Conservation (phyloP, 2,888 invertebrate species). For the Alcis repandata region DNA sequence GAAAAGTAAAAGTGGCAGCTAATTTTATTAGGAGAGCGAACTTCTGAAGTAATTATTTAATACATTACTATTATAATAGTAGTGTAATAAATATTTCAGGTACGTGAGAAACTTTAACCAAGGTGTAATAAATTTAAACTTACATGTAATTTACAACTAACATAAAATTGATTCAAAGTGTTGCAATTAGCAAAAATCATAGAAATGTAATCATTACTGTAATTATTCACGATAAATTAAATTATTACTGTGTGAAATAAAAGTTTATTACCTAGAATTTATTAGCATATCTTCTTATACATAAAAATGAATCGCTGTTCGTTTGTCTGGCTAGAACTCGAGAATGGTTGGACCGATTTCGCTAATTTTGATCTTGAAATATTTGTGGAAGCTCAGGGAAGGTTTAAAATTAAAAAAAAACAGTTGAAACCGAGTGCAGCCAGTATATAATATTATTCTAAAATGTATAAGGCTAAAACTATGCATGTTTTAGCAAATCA, state of each 20-base stretch:
- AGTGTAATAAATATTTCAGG: too few species aligned
- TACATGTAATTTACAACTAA: neutral
- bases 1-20: constrained; percentile 3
- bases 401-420: too few species aligned
- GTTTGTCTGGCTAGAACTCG: too few species aligned
- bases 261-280: neutral
- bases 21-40: neutral
- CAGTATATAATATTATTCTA: neutral
- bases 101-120: neutral
- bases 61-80: too few species aligned
- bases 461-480: neutral
- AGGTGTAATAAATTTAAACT: neutral
- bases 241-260: neutral
- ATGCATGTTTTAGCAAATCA: constrained; percentile 9
- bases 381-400: too few species aligned
- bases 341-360: too few species aligned
- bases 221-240: constrained; percentile 14
- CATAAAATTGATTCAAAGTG: constrained; percentile 1
- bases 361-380: too few species aligned
- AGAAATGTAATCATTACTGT: neutral
- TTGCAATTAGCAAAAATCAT: neutral
- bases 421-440: too few species aligned
- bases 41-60: neutral
- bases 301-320: too few species aligned
- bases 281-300: constrained; percentile 9